Evolutionary conservation across 2,888 invertebrate species (phyloP), one percentile per base, ranked within the genome.

Genomic region (Zootermopsis nevadensis): DNA sequence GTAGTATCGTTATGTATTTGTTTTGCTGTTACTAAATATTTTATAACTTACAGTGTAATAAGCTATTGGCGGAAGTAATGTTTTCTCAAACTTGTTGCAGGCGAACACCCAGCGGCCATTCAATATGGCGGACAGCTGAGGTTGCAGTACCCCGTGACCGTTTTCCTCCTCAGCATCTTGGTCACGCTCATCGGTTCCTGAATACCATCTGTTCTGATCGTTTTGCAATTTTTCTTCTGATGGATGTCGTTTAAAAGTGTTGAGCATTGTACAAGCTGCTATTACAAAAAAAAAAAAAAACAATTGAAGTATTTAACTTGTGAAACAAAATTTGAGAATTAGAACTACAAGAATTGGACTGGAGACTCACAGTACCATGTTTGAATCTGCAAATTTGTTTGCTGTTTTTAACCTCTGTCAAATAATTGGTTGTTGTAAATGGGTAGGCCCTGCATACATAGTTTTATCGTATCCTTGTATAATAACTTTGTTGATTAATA

Each of bases 51-150:
- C n/a, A n/a, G n/a, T n/a, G n/a, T n/a, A n/a, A n/a, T n/a, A n/a
- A n/a, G n/a, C n/a, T n/a, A n/a, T n/a, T n/a, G n/a, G n/a, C n/a
- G n/a, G n/a, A n/a, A n/a, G n/a, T n/a, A n/a, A 27, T 27, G 67
- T 67, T 12, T 67, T 48, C 19, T 48, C 48, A 4, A n/a, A 48
- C 12, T 27, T 81, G 82, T 90, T 85, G 74, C 92, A 95, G 95
- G 95, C 86, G 96, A 96, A 89, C 94, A 96, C 89, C 96, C 96
- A 86, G 96, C 96, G 80, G 96, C 96, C 74, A 96, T 96, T 94
- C 96, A 96, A 89, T 95, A 95, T 86, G 95, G 95, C 82, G 93
- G 94, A 0, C 94, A 94, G 88, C 91, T 94, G 60, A 91, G 93
- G 53, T 92, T 94, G 76, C 94, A 94, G 87, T 94, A 95, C 88